phyloP scores from a whole-genome alignment of 2,113 vertebrate genomes.

The Embiotoca jacksoni region DNA sequence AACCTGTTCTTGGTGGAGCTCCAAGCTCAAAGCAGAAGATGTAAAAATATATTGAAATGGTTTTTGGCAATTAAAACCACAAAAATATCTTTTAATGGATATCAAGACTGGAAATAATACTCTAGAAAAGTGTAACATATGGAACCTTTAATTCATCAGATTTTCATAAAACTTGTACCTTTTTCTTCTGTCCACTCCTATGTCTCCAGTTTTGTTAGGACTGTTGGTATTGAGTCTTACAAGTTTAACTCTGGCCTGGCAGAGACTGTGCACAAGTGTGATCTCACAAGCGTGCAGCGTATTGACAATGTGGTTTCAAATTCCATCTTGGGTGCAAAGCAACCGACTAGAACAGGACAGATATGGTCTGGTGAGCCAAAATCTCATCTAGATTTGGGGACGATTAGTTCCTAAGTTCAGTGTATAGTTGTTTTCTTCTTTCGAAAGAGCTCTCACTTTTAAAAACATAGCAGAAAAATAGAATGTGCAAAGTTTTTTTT shows the following conservation, averaged over 20 bases:
- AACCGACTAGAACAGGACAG: slow-evolving; percentile 54
- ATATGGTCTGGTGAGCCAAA: slow-evolving; percentile 49
- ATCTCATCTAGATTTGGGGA: slow-evolving; percentile 48
- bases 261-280: slow-evolving; percentile 50
- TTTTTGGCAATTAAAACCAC: too few species aligned
- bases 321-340: slow-evolving; percentile 55
- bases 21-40: too few species aligned
- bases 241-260: slow-evolving; percentile 32
- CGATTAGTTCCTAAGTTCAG: slow-evolving; percentile 38
- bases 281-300: slow-evolving; percentile 35
- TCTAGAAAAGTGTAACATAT: too few species aligned
- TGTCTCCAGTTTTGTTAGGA: slow-evolving; percentile 29
- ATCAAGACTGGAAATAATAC: too few species aligned
- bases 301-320: slow-evolving; percentile 61
- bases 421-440: slow-evolving; percentile 21
- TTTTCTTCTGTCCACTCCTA: neutral
- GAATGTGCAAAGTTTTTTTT: slow-evolving; percentile 7
- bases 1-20: too few species aligned
- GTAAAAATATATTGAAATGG: too few species aligned
- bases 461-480: neutral
- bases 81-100: too few species aligned
- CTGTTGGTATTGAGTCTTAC: slow-evolving; percentile 42
- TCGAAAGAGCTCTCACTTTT: neutral
- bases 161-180: neutral
- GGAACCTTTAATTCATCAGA: too few species aligned